Percentiles rank a stretch among this genome's conserved stretches.
These are phyloP conservation scores for Sinosuthora webbiana DNA, from an alignment of 2,113 vertebrate genomes.

Conservation along the genomic window DNA sequence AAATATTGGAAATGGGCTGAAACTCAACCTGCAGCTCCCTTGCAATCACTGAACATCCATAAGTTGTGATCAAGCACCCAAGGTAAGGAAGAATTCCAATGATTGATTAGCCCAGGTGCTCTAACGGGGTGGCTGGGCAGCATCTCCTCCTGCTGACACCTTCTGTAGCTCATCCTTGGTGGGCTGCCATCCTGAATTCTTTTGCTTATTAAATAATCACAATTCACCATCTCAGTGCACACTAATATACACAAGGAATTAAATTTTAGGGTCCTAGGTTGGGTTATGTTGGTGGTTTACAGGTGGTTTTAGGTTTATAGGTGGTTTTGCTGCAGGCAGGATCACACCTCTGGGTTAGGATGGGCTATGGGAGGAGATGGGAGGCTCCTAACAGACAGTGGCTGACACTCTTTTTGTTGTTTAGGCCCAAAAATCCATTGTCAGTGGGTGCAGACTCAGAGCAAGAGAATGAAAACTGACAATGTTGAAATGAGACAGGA, in stretches of 20 bases:
- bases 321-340: background rate
- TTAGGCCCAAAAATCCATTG: background rate
- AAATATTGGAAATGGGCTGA: background rate
- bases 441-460: background rate
- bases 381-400: background rate
- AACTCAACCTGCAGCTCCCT: background rate
- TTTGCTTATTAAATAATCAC: background rate
- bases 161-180: rapidly evolving
- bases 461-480: background rate
- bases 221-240: background rate
- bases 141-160: background rate
- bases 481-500: background rate
- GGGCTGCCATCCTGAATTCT: background rate
- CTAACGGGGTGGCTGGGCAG: background rate
- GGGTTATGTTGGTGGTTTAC: background rate
- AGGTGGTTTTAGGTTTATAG: background rate
- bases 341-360: background rate
- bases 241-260: background rate
- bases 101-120: background rate
- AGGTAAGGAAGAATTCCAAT: background rate
- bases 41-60: background rate
- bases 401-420: background rate
- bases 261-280: background rate
- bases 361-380: background rate
- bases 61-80: background rate